Conservation (phyloP, 2,113 vertebrate species). For the Tympanuchus pallidicinctus region DNA sequence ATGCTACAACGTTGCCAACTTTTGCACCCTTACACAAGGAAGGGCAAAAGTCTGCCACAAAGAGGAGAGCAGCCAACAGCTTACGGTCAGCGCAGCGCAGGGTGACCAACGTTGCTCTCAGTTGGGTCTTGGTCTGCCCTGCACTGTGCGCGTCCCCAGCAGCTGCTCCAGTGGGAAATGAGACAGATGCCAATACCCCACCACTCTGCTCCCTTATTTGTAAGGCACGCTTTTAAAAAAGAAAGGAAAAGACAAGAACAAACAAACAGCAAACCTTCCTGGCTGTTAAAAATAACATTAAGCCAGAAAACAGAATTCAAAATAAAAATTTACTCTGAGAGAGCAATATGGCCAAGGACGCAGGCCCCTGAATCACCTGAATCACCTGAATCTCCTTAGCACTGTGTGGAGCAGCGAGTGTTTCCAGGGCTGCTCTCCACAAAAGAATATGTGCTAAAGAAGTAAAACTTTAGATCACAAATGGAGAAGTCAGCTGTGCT, state of each 20-base stretch:
- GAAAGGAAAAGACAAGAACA: background rate
- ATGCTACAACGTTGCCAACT: background rate
- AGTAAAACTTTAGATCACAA: background rate
- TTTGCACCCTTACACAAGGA: background rate
- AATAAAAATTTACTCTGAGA: background rate
- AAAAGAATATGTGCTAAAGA: background rate
- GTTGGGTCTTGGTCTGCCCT: rapidly evolving
- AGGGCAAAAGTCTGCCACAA: rapidly evolving
- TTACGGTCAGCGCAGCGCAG: rapidly evolving
- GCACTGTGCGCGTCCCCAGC: rapidly evolving
- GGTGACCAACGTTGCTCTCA: rapidly evolving
- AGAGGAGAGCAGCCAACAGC: no score
- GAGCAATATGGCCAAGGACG: background rate
- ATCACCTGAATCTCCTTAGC: background rate
- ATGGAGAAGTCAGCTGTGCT: background rate
- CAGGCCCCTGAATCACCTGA: background rate
- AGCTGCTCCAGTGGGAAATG: rapidly evolving
- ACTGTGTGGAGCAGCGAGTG: rapidly evolving
- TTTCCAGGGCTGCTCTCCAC: background rate
- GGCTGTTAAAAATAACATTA: background rate
- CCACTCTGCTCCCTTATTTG: rapidly evolving
- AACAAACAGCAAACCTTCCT: no score
- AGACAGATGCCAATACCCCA: rapidly evolving
- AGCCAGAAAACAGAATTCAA: background rate
- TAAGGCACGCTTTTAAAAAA: background rate